phyloP scores from a whole-genome alignment of 2,888 invertebrate genomes.

The Aleiodes alternator region DNA sequence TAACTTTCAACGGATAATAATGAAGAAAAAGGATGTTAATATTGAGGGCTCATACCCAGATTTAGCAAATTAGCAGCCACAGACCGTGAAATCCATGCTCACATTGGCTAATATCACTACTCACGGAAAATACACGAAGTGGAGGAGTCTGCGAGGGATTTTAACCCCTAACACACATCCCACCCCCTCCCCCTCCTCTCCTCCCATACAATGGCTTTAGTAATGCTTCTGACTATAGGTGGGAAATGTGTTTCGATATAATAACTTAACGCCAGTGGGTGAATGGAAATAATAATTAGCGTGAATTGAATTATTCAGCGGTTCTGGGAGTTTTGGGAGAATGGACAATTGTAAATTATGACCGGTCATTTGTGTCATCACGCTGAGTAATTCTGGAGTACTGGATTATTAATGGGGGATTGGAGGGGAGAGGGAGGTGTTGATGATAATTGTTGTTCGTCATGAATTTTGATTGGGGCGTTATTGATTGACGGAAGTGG shows the following conservation, averaged over 20 bases:
- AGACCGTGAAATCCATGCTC: conserved; percentile 32
- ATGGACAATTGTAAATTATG: conserved; percentile 11
- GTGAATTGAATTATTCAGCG: conserved; percentile 19
- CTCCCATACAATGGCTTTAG: background rate
- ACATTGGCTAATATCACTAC: conserved; percentile 8
- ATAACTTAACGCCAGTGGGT: background rate
- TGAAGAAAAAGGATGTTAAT: conserved; percentile 32
- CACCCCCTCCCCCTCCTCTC: no score
- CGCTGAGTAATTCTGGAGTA: background rate
- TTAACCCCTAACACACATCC: conserved; percentile 10
- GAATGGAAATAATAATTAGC: conserved; percentile 12
- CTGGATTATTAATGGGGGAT: background rate
- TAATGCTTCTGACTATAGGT: conserved; percentile 10
- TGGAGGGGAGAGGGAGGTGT: background rate
- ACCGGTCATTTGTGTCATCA: background rate
- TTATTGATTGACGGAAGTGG: no score
- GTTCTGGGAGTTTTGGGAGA: background rate
- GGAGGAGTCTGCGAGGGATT: conserved; percentile 21
- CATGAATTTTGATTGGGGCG: no score
- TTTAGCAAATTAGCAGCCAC: conserved; percentile 17
- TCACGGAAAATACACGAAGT: background rate
- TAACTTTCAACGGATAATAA: conserved; percentile 24
- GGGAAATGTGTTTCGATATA: background rate
- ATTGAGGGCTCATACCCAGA: conserved; percentile 8
- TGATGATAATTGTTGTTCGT: no score